phyloP scores from a whole-genome alignment of 2,113 vertebrate species.

The Arenaria interpres region DNA sequence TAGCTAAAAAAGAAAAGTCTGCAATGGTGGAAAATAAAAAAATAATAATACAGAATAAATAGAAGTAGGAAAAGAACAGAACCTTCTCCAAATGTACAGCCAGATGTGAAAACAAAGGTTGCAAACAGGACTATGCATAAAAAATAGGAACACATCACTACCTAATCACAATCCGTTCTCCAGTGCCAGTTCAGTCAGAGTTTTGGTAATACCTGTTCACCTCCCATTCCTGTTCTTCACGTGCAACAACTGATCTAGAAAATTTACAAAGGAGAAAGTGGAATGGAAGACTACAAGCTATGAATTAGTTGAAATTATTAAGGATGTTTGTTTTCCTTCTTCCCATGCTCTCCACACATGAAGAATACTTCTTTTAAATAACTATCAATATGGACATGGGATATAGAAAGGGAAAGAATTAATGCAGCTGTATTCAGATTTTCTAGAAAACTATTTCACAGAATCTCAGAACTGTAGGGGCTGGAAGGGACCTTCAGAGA shows the following conservation, averaged over 20 bases:
- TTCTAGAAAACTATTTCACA: background rate
- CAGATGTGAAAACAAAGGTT: slow-evolving; percentile 5
- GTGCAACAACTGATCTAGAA: background rate
- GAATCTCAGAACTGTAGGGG: too few relatives aligned
- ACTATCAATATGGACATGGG: background rate
- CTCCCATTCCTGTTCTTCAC: background rate
- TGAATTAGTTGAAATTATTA: background rate
- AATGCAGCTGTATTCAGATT: background rate
- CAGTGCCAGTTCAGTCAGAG: background rate
- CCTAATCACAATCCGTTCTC: background rate
- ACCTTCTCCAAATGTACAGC: background rate
- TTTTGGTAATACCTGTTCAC: background rate
- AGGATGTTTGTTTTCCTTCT: background rate
- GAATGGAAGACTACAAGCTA: background rate
- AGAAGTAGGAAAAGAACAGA: background rate
- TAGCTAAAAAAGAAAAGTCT: background rate
- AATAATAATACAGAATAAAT: background rate
- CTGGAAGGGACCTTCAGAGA: background rate
- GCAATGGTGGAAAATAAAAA: background rate
- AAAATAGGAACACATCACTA: background rate
- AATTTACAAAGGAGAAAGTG: background rate
- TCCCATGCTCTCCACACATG: background rate
- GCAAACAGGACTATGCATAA: slow-evolving; percentile 17
- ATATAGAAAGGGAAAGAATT: background rate
- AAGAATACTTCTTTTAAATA: background rate